Conservation (phyloP, 2,113 vertebrate genomes). For the Dromas ardeola region DNA sequence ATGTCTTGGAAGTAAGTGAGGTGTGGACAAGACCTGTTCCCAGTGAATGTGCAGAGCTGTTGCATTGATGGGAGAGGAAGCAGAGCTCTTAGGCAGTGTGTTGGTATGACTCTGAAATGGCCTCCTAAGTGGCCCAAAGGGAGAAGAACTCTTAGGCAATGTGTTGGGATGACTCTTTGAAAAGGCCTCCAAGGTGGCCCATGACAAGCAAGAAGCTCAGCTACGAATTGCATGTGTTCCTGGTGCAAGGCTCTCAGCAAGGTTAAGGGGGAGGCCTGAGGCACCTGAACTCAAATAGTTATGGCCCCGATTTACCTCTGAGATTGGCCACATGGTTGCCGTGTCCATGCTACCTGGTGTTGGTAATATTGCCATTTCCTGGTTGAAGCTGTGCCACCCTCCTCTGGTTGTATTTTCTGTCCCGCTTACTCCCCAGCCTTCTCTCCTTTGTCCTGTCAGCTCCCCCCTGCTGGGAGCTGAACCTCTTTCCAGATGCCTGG, state of each 20-base stretch:
- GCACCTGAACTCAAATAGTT: not conserved
- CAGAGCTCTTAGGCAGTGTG: not conserved
- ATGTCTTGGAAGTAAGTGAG: not conserved
- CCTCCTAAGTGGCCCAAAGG: not conserved
- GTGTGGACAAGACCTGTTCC: not conserved
- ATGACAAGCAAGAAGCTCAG: not conserved
- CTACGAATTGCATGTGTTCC: not conserved
- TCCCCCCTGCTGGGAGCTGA: conserved; percentile 11
- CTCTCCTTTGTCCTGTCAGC: conserved; percentile 46
- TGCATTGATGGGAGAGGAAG: not conserved
- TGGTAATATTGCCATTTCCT: not conserved
- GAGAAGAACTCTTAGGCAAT: not conserved
- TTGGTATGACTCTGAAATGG: not conserved
- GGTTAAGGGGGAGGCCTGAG: not conserved
- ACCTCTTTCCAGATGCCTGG: conserved; percentile 68
- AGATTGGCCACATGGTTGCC: not conserved
- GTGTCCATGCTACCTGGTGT: not conserved
- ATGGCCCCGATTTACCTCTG: not conserved
- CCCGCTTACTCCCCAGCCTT: not conserved
- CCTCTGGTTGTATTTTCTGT: conserved; percentile 9
- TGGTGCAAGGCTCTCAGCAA: not conserved
- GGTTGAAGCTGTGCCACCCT: conserved; percentile 28
- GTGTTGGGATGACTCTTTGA: not conserved
- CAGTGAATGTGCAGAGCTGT: not conserved
- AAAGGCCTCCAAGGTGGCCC: not conserved